Conservation (phyloP, 2,113 vertebrate species). For the Mirounga angustirostris region DNA sequence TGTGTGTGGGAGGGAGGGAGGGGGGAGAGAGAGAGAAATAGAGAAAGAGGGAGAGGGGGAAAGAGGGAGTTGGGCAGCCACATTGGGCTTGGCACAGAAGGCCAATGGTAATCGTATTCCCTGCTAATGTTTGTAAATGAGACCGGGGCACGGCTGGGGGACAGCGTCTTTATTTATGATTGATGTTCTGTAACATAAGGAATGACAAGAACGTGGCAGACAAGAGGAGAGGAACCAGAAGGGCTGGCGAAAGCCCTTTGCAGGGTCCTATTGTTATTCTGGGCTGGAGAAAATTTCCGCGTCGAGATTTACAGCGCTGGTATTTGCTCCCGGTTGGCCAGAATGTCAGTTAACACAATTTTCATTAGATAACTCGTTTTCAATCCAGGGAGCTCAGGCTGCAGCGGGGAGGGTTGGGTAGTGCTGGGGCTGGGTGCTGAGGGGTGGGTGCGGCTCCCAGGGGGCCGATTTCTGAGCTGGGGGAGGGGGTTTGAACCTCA, state of each 20-base stretch:
- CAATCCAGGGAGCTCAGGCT: not conserved
- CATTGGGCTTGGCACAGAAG: slow-evolving; percentile 75
- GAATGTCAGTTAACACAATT: slow-evolving; percentile 86
- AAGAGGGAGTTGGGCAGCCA: slow-evolving; percentile 71
- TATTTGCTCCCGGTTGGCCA: slow-evolving; percentile 81
- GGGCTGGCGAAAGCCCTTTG: slow-evolving; percentile 86
- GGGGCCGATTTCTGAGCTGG: slow-evolving; percentile 47
- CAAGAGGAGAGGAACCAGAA: slow-evolving; percentile 86
- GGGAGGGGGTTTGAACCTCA: slow-evolving; percentile 29
- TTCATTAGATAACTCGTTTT: slow-evolving; percentile 85
- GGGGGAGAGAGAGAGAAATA: not conserved
- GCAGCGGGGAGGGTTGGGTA: not conserved
- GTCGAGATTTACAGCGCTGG: slow-evolving; percentile 78
- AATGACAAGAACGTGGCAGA: slow-evolving; percentile 92
- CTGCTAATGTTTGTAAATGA: slow-evolving; percentile 96
- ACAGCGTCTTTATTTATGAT: slow-evolving; percentile 91
- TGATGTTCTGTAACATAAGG: slow-evolving; percentile 94
- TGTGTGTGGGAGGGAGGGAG: not conserved
- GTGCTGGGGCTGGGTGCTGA: slow-evolving; percentile 43
- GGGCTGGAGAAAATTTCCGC: slow-evolving; percentile 84
- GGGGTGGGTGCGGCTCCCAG: slow-evolving; percentile 51
- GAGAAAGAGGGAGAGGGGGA: not conserved
- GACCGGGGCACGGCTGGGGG: slow-evolving; percentile 91
- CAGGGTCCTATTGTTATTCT: slow-evolving; percentile 88
- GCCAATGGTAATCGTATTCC: slow-evolving; percentile 92